Percentiles rank a stretch among this genome's conserved stretches.
phyloP scores from a whole-genome alignment of 2,888 invertebrate species.

The Julus scandinavius region DNA sequence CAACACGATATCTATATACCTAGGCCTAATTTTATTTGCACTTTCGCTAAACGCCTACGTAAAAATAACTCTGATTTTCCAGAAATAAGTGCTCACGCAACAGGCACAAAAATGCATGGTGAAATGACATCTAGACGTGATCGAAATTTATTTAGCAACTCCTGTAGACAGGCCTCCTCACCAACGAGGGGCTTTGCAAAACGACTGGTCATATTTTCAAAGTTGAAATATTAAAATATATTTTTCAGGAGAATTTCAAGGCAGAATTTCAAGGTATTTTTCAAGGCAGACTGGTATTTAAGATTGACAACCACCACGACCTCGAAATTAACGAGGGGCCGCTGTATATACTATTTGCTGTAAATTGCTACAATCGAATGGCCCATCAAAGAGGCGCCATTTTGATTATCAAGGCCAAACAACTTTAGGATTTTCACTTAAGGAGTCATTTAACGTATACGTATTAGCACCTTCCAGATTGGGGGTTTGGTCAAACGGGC shows the following conservation, averaged over 20 bases:
- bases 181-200: background rate
- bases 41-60: constrained; percentile 2
- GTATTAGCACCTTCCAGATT: background rate
- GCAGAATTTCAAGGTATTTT: too few relatives aligned
- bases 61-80: constrained; percentile 24
- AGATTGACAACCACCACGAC: too few relatives aligned
- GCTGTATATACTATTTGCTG: too few relatives aligned
- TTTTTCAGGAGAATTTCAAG: background rate
- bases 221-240: background rate
- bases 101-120: background rate
- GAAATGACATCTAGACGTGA: background rate
- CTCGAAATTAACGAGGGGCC: too few relatives aligned
- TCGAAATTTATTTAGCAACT: background rate
- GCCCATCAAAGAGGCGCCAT: background rate
- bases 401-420: constrained; percentile 1
- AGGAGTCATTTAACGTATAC: background rate
- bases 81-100: constrained; percentile 6
- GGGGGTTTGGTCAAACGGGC: background rate
- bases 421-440: background rate
- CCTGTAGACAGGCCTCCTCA: background rate
- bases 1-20: background rate
- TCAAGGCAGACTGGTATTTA: background rate
- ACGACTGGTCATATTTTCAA: background rate
- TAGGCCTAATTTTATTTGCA: constrained; percentile 28
- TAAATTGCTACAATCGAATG: background rate